Evolutionary conservation across 2,888 invertebrate species (phyloP), one percentile per base, ranked within the genome.

Genomic region (Malthinus flaveolus): DNA sequence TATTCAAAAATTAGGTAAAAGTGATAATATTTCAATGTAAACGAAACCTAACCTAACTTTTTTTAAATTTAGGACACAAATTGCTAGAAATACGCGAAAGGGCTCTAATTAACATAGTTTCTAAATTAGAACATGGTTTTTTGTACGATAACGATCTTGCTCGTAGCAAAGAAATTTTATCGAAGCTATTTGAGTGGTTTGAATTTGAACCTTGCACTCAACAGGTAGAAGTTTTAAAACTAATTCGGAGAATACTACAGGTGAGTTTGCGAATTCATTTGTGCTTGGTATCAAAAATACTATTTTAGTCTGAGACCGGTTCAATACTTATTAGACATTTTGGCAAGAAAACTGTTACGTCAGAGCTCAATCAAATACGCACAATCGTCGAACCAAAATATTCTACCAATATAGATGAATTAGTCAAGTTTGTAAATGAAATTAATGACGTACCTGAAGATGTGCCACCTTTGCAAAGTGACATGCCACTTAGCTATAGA

Each of bases 91-190:
- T 79, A 33, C 66, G 79, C 36, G 74, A 78, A 71, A 68, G 79
- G 55, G 78, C 78, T 4, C 66, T 79, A 39, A 59, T 71, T 44
- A 76, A 75, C 54, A 73, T 79, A 11, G 63, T 82, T 63, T 83
- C 85, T 0, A 89, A 89, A 73, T 76, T 88, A n/a, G 82, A 83
- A 56, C 77, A 84, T 62, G 87, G 87, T 12, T 84, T 85, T 78
- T 77, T 81, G 51, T 79, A 85, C 49, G 83, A 86, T 53, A 85
- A 85, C 69, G 85, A 86, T 68, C 72, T 86, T 49, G 80, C 82
- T 11, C 78, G 82, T 37, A 84, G 83, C 34, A 82, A 84, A 60
- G 83, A 86, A 68, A 76, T 88, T 11, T 71, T 88, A 13, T 77
- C 81, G 48, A 82, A 83, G 60, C 75, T 88, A 23, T 76, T 88